These are phyloP conservation scores for Epinotia ramella DNA, from an alignment of 2,888 invertebrate species.

Conservation along the genomic window DNA sequence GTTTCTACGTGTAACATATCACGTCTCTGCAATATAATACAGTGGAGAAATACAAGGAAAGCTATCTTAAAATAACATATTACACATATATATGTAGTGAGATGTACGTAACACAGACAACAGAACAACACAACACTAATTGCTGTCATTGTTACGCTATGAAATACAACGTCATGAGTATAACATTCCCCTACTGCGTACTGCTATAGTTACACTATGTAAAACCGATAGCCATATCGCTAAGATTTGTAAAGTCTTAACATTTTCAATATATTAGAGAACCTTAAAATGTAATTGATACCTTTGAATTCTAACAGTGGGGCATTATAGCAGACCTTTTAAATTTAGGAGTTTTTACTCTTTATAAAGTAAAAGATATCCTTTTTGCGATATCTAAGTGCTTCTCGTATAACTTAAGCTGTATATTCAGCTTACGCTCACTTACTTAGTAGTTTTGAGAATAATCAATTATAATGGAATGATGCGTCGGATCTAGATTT, in stretches of 20 bases:
- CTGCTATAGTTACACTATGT: neutral
- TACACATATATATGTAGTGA: neutral
- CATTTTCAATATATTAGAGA: neutral
- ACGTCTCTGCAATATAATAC: neutral
- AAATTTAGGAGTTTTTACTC: no score
- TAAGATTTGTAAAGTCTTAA: neutral
- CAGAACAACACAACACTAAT: conserved; percentile 18
- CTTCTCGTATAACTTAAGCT: neutral
- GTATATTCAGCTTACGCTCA: conserved; percentile 28
- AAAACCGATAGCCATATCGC: neutral
- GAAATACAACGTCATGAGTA: neutral
- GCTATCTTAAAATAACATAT: neutral
- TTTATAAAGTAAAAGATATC: neutral
- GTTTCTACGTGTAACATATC: neutral
- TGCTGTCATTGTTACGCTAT: conserved; percentile 20
- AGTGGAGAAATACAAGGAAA: neutral
- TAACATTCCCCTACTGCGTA: neutral
- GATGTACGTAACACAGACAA: neutral
- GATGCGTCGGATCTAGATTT: neutral
- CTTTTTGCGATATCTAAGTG: neutral
- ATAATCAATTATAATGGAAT: conserved; percentile 18
- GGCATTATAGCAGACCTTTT: neutral
- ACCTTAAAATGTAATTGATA: neutral
- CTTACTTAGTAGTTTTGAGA: conserved; percentile 21
- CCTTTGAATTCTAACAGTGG: neutral